Evolutionary conservation across 2,113 vertebrate species (phyloP), one percentile per base, ranked within the genome.

Genomic region (Neopipo cinnamomea): DNA sequence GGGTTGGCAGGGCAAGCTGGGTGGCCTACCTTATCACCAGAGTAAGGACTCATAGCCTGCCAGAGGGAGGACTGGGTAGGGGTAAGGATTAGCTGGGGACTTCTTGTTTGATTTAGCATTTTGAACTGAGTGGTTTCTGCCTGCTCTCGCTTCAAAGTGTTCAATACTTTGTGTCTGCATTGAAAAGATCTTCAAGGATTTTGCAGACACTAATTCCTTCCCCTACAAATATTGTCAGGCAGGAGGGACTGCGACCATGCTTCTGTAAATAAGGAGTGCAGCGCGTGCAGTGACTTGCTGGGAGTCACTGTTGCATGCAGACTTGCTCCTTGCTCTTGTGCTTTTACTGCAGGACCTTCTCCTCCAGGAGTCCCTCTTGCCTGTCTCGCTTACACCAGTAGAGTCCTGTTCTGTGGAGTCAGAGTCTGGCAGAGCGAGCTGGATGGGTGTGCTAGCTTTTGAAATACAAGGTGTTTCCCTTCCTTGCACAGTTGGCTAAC

Each of bases 301-400:
- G n/a, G 42, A 80, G 35, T 35, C n/a, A 59, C 25, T 50, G 35
- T 46, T 14, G 9, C 13, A 8, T 14, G 33, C 33, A 2, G 55
- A 22, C 30, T 18, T 67, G 8, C 15, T 87, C 35, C 52, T 85
- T n/a, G 14, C 42, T 61, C 5, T 41, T 92, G 70, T 15, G 16
- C 42, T 88, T 92, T 89, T 77, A 31, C 33, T 4, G 0, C 12
- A 39, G 50, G 50, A 46, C 22, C 16, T 30, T 50, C 17, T 85
- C 10, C 22, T 88, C 21, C 42, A 63, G 18, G 5, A 12, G 33
- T 33, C 53, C 46, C 20, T 88, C 55, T 70, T 79, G 72, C 31
- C 53, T 41, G 9, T 25, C 49, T 28, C 35, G 4, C 39, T 56
- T 47, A 27, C 0, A 0, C 23, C 11, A 0, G 12, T 28, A 42